Evolutionary conservation across 1,140 invertebrate genomes (phyloP), one percentile per base, ranked within the genome.

Genomic region (Harpegnathos saltator): DNA sequence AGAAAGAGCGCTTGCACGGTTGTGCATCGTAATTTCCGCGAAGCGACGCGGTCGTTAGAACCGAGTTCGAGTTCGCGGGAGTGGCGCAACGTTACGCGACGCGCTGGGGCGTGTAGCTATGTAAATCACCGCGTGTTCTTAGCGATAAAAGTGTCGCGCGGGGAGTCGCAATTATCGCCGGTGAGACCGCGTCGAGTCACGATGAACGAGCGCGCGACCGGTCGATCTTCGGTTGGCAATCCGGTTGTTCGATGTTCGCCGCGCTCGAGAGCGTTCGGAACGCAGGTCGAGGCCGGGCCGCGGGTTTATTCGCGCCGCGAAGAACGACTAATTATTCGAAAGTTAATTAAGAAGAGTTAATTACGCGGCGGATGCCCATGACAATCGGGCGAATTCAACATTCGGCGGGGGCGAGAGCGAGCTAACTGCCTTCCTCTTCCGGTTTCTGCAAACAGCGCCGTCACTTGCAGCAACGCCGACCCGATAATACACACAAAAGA

Each of bases 121-220:
- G 85, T 82, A 87, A 87, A 87, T 87, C 75, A 83, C 59, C 19
- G 80, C 72, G 74, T 52, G 44, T 48, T 44, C 78, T 56, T 29
- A 29, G 72, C 61, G 85, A 86, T 87, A 87, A 87, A 87, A 87
- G 80, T 82, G 85, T 86, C 85, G 44, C 29, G 68, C 85, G 66
- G 69, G 9, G 72, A 71, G 59, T 82, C 78, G 65, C 86, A 87
- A 87, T 87, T 87, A 87, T 87, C 85, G 81, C 82, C 54, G 81
- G 68, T 72, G 73, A 72, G 52, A 85, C 86, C 62, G 85, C 81
- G 9, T 52, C 62, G 24, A 19, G 14, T 24, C 38, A 4, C 9
- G 38, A 44, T 0, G 38, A 44, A 33, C 1, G 29, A 33, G 29
- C 29, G 29, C 29, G 29, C 29, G 29, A n/a, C n/a, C n/a, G n/a